Evolutionary conservation across 2,888 invertebrate species (phyloP).

Genomic region (Tetheella fluctuosa): DNA sequence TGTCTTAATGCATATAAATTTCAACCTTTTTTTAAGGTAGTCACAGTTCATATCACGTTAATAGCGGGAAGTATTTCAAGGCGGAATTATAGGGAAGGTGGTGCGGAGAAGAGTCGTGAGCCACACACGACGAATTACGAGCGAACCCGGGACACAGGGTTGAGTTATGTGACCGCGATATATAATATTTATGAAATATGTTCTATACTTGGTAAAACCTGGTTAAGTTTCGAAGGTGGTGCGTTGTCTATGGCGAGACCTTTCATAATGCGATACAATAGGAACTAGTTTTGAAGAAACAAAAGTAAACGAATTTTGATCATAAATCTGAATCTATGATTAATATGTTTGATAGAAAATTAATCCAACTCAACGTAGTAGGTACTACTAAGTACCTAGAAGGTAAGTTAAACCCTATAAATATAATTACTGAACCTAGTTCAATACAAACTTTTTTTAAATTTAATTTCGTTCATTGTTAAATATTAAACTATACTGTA

Average conservation of each 20-base stretch:
- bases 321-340: too few species aligned
- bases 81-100: slow-evolving; percentile 58
- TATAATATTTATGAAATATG: slow-evolving; percentile 75
- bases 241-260: slow-evolving; percentile 19
- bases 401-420: too few species aligned
- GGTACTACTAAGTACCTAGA: too few species aligned
- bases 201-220: slow-evolving; percentile 61
- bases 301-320: not conserved
- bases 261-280: not conserved
- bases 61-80: slow-evolving; percentile 39
- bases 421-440: too few species aligned
- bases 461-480: too few species aligned
- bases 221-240: slow-evolving; percentile 37
- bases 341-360: too few species aligned
- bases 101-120: slow-evolving; percentile 70
- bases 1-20: slow-evolving; percentile 27
- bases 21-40: slow-evolving; percentile 34
- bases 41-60: slow-evolving; percentile 46
- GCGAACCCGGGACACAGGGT: slow-evolving; percentile 67
- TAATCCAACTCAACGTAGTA: too few species aligned
- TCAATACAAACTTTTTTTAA: too few species aligned
- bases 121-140: slow-evolving; percentile 83
- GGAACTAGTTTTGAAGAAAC: not conserved
- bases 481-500: too few species aligned
- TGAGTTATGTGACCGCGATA: slow-evolving; percentile 76